A percentile compares a stretch with the other conserved stretches of the same genome.
These are phyloP conservation scores for Salarias fasciatus DNA, from an alignment of 2,797 vertebrate genomes.

Conservation along the genomic window DNA sequence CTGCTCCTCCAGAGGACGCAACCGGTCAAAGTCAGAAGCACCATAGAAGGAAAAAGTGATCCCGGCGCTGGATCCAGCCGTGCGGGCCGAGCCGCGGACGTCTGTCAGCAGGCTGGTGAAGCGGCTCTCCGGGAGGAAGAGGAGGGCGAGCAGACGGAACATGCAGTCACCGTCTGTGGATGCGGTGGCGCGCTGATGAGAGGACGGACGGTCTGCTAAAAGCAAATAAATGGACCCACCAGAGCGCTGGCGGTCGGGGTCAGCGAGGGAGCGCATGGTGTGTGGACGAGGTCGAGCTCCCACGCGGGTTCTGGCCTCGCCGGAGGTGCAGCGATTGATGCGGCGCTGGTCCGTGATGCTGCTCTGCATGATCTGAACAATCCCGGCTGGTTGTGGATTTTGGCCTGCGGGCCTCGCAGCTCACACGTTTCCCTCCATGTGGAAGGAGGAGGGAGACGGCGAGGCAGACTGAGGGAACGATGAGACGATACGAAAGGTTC, in stretches of 20 bases:
- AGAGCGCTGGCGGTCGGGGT: slow-evolving; percentile 26
- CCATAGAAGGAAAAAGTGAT: slow-evolving; percentile 71
- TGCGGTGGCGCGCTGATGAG: slow-evolving; percentile 58
- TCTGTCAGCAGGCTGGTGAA: slow-evolving; percentile 55
- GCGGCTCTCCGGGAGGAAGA: slow-evolving; percentile 30
- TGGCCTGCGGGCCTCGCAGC: slow-evolving; percentile 47
- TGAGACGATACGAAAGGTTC: too few species aligned
- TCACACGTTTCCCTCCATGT: slow-evolving; percentile 29
- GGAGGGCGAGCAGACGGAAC: slow-evolving; percentile 27
- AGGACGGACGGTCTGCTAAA: slow-evolving; percentile 45
- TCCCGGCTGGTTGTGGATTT: slow-evolving; percentile 55
- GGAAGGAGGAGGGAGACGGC: slow-evolving; percentile 12
- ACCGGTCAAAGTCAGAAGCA: slow-evolving; percentile 16
- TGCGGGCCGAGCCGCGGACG: slow-evolving; percentile 16
- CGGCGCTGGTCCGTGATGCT: slow-evolving; percentile 48
- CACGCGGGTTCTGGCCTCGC: slow-evolving; percentile 55
- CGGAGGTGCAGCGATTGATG: slow-evolving; percentile 66
- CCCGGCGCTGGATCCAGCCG: not conserved
- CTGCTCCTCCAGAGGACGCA: slow-evolving; percentile 11
- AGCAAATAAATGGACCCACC: slow-evolving; percentile 57
- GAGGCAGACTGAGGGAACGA: slow-evolving; percentile 4
- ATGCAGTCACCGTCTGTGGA: slow-evolving; percentile 77
- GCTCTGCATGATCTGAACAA: slow-evolving; percentile 41
- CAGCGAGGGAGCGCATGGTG: slow-evolving; percentile 21
- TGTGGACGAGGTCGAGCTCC: slow-evolving; percentile 28